phyloP scores from a whole-genome alignment of 2,888 invertebrate species.

The Drosophila kokeensis region DNA sequence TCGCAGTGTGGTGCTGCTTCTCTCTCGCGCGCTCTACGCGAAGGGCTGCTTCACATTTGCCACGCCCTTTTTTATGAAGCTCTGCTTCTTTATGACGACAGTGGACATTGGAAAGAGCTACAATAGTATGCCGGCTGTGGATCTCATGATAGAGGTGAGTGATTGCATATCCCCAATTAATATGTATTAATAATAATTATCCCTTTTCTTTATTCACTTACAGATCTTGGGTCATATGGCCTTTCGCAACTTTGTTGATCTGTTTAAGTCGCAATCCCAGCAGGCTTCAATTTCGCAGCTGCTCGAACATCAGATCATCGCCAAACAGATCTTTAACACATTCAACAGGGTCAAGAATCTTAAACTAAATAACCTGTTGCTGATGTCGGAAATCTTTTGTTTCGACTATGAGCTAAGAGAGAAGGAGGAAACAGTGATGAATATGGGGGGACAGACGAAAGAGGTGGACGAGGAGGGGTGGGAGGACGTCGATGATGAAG shows the following conservation, averaged over 20 bases:
- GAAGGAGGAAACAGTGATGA: not conserved
- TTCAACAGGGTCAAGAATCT: slow-evolving; percentile 4
- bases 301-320: slow-evolving; percentile 34
- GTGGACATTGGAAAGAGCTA: slow-evolving; percentile 28
- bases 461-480: not conserved
- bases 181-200: not conserved
- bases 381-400: slow-evolving; percentile 27
- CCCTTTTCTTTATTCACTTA: not conserved
- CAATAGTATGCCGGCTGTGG: slow-evolving; percentile 10
- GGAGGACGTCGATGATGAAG: too few species aligned
- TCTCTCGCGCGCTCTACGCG: slow-evolving; percentile 37
- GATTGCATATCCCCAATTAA: not conserved
- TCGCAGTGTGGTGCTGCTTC: slow-evolving; percentile 24
- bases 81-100: slow-evolving; percentile 46
- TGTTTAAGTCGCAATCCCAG: not conserved
- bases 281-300: not conserved
- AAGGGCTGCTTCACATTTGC: slow-evolving; percentile 39
- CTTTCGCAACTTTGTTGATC: slow-evolving; percentile 25
- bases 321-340: slow-evolving; percentile 30
- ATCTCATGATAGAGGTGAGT: slow-evolving; percentile 42
- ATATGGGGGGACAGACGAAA: not conserved
- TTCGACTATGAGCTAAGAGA: not conserved
- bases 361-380: slow-evolving; percentile 19
- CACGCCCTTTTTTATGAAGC: slow-evolving; percentile 40
- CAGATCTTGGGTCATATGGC: slow-evolving; percentile 45